Evolutionary conservation across 1,140 invertebrate species (phyloP), one percentile per base, ranked within the genome.

Genomic region (Bombus sibiricus): DNA sequence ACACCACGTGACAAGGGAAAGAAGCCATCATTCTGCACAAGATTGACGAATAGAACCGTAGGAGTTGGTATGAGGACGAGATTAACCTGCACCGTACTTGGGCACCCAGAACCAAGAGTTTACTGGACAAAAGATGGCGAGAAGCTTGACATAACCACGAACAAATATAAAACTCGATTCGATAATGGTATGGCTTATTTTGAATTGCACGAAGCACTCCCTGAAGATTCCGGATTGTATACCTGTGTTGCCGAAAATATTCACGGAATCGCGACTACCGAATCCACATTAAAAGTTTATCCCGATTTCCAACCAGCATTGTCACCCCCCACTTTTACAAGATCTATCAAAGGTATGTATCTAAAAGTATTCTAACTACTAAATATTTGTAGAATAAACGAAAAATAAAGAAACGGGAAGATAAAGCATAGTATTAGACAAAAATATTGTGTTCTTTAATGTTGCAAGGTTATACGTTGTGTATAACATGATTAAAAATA

Each of bases 71-170:
- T 97, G 41, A 95, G 96, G 86, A 96, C 98, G 3, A 97, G 97
- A 91, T 94, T 99, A n/a, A 97, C 97, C 6, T 99, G 98, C 92
- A 97, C 97, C 81, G 96, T 99, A 2, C 96, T 98, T 74, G 97
- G 97, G n/a, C 96, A 96, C 85, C 97, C 98, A 1, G 97, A 98
- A 88, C 97, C 98, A 1, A 96, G 96, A 72, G 95, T 99, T 6
- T 96, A 97, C 87, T 99, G 98, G 98, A 97, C 97, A 32, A 98
- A 97, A 92, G 97, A 98, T 93, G 97, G 97, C 12, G 93, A 96
- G 68, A 94, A 96, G n/a, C 86, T 97, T 10, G 91, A 93, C 87
- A 94, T 83, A 88, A 95, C 90, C 92, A 93, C 96, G 90, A 92
- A 95, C 80, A 96, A 96, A 81, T 97, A 96, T 92, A 95, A 94